phyloP scores from a whole-genome alignment of 2,113 vertebrate genomes.

The Nycticebus coucang region DNA sequence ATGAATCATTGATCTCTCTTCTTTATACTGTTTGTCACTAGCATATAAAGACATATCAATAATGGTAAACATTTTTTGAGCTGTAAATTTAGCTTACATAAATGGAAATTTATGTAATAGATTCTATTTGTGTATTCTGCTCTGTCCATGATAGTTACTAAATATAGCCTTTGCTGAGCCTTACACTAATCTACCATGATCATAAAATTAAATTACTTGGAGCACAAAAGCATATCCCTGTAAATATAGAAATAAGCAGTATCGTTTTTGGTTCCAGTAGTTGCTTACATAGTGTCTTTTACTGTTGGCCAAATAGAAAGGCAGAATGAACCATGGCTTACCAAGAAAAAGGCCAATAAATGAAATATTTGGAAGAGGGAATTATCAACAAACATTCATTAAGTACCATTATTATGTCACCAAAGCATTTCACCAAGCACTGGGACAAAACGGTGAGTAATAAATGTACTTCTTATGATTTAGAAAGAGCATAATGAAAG shows the following conservation, averaged over 20 bases:
- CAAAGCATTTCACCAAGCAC: neutral
- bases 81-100: neutral
- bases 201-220: conserved; percentile 50
- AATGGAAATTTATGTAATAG: neutral
- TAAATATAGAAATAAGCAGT: conserved; percentile 34
- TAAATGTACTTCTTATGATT: neutral
- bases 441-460: neutral
- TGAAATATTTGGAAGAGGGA: neutral
- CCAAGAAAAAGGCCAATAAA: neutral
- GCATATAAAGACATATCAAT: neutral
- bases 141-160: neutral
- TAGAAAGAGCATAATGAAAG: neutral
- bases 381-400: neutral
- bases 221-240: neutral
- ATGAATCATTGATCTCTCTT: neutral
- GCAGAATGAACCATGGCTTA: neutral
- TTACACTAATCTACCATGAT: conserved; percentile 44
- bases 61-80: neutral
- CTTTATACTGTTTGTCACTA: neutral
- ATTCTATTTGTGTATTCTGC: neutral
- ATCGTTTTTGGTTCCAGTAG: conserved; percentile 4
- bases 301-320: neutral
- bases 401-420: neutral
- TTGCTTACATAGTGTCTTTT: neutral
- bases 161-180: neutral